Conservation (phyloP, 2,113 vertebrate genomes). For the Eudorcas thomsonii region DNA sequence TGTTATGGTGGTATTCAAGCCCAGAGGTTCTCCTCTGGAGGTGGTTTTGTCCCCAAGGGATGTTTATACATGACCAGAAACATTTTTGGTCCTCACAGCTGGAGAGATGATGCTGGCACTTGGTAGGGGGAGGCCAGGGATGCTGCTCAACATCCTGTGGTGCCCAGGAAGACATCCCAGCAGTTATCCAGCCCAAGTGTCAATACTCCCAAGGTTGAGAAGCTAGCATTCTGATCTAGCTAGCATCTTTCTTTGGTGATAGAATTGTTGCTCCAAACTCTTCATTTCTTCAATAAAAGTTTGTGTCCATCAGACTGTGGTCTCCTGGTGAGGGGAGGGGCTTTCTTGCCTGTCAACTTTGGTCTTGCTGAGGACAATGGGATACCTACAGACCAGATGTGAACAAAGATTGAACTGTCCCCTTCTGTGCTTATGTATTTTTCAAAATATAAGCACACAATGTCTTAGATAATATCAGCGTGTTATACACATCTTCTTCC, state of each 20-base stretch:
- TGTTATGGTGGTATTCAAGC: rapidly evolving
- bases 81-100: background rate
- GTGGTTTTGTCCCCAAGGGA: background rate
- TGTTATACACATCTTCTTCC: background rate
- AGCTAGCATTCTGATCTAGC: background rate
- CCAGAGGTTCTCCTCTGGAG: background rate
- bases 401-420: background rate
- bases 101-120: background rate
- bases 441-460: background rate
- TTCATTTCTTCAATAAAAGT: background rate
- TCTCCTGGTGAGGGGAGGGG: too few relatives aligned
- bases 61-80: background rate
- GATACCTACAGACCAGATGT: background rate
- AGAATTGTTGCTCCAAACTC: background rate
- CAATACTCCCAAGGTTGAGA: background rate
- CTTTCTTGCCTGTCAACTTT: background rate
- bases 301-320: background rate
- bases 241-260: background rate
- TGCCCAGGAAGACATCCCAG: too few relatives aligned
- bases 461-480: background rate
- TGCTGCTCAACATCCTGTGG: rapidly evolving
- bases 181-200: background rate
- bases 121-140: background rate
- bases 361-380: background rate
- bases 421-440: background rate